These are phyloP conservation scores for Euthynnus affinis DNA, from an alignment of 2,797 vertebrate genomes.

Conservation along the genomic window DNA sequence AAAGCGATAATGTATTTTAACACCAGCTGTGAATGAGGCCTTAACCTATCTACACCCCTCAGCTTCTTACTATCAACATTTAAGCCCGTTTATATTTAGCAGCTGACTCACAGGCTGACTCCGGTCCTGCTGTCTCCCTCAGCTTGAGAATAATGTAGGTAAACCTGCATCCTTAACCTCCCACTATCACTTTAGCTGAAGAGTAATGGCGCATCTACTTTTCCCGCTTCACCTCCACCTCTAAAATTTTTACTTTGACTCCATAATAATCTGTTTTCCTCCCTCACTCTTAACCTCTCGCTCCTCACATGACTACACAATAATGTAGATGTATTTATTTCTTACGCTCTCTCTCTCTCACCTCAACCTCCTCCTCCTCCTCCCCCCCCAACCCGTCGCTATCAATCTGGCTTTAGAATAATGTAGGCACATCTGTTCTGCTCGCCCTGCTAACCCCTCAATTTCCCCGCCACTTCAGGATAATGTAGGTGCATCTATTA, in stretches of 20 bases:
- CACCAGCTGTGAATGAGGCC: no score
- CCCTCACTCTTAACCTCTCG: conserved; percentile 50
- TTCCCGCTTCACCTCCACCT: conserved; percentile 68
- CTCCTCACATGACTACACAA: conserved; percentile 48
- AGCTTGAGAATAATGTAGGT: conserved; percentile 50
- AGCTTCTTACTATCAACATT: neutral
- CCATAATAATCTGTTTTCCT: conserved; percentile 59
- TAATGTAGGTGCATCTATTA: conserved; percentile 79
- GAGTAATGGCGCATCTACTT: conserved; percentile 65
- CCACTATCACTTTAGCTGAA: conserved; percentile 40
- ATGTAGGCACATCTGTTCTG: conserved; percentile 63
- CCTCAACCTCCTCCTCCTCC: conserved; percentile 37
- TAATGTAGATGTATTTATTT: conserved; percentile 70
- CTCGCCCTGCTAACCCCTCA: conserved; percentile 67
- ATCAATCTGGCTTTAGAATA: conserved; percentile 69
- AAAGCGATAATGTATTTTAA: no score
- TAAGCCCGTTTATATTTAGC: neutral
- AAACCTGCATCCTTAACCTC: conserved; percentile 61
- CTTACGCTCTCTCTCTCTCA: neutral
- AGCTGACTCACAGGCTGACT: neutral
- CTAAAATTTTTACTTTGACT: conserved; percentile 47
- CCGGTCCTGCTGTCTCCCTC: neutral
- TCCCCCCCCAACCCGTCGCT: conserved; percentile 28
- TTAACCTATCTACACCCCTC: accelerated
- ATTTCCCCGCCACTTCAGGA: conserved; percentile 66